Percentiles rank a stretch among this genome's conserved stretches.
Evolutionary conservation across 2,797 vertebrate species (phyloP).

Genomic region (Hypotaenidia okinawae): DNA sequence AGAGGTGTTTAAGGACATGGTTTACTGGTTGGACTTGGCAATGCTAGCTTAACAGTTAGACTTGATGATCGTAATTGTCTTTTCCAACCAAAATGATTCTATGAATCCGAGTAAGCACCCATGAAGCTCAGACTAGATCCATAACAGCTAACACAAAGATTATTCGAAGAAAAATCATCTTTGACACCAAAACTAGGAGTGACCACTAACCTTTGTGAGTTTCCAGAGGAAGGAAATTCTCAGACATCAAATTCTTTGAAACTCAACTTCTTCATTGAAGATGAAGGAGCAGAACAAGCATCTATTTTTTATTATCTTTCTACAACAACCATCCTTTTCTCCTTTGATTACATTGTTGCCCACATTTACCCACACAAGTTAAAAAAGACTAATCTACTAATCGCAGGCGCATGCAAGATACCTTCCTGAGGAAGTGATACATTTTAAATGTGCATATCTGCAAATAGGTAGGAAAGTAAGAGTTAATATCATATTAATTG

Average conservation of each 20-base stretch:
- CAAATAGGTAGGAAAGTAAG: background rate
- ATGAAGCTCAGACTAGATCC: background rate
- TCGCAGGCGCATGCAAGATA: background rate
- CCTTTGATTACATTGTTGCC: background rate
- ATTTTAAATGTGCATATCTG: background rate
- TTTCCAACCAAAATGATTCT: too few species aligned
- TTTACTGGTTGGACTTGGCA: too few species aligned
- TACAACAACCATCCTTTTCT: background rate
- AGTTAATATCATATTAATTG: background rate
- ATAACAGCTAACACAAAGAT: background rate
- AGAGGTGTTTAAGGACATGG: too few species aligned
- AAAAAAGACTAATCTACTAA: background rate
- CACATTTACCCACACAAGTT: background rate
- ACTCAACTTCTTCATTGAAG: background rate
- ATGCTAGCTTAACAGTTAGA: too few species aligned
- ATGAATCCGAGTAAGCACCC: background rate
- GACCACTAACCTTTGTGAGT: background rate
- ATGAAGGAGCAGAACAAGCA: background rate
- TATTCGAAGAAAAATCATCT: background rate
- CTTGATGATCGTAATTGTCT: too few species aligned
- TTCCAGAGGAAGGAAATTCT: background rate
- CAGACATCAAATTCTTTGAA: background rate
- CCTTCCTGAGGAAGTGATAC: background rate
- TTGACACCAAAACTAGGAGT: background rate
- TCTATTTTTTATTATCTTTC: background rate